Base-by-base conservation (phyloP, 2,797 vertebrate genomes). In the Natrix natrix region DNA sequence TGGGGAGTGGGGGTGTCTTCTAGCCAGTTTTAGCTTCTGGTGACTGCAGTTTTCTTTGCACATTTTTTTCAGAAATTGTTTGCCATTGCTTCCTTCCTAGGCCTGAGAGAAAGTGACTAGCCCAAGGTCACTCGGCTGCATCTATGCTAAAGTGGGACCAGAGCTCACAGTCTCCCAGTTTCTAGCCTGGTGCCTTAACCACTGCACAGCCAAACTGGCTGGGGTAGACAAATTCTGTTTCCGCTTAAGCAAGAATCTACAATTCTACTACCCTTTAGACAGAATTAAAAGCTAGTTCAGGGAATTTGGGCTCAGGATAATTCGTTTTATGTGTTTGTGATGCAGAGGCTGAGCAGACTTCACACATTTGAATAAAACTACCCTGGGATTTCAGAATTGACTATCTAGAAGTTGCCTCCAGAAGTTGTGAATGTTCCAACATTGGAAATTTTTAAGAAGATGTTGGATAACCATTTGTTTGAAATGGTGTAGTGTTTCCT, bases 171-270 rank as follows among this genome's bases (percentile, higher is more conserved):
- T 43, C 69, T 78, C 17, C 69, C 8, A 22, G 32, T 37, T 78
- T 78, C 69, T 43, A 78, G 17, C 32, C 69, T 43, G 8, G 16
- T 78, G 7, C 16, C 69, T 74, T 74, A 74, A 74, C 69, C n/a
- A 74, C 14, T 37, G 32, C 16, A 20, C n/a, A n/a, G n/a, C 32
- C 32, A 74, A 37, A 37, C 32, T 74, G 32, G 14, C 14, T 95
- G 87, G 93, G 95, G 86, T 91, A 93, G 92, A 90, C 95, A 94
- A 95, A 74, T 94, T 96, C 93, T 94, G 94, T 94, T 96, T 94
- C 94, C 93, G 95, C 94, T 96, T 95, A 94, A 95, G 96, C 92
- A 96, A 96, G 37, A 93, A 95, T 96, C 88, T 86, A 87, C 93
- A 92, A 59, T n/a, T 54, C 60, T 32, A 10, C 14, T 28, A 43